Conservation (phyloP, 2,113 vertebrate genomes). For the Epinephelus fuscoguttatus region DNA sequence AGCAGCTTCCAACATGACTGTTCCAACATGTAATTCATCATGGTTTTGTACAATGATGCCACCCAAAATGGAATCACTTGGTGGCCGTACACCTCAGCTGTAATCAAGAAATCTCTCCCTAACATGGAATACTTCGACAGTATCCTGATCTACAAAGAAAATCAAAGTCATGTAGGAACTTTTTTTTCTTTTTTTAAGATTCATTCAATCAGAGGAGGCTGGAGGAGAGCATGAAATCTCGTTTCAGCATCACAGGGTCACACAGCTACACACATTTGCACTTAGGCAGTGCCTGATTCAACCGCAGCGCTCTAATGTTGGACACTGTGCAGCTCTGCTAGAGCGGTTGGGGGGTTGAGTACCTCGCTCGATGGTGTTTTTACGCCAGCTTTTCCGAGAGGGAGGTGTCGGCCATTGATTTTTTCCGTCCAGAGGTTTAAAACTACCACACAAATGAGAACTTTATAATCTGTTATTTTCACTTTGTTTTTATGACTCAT, state of each 20-base stretch:
- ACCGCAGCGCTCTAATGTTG: slow-evolving; percentile 17
- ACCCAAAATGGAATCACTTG: neutral
- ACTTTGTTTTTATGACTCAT: slow-evolving; percentile 19
- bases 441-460: slow-evolving; percentile 11
- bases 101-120: neutral
- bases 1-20: neutral
- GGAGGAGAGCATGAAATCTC: slow-evolving; percentile 34
- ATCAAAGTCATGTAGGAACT: slow-evolving; percentile 14
- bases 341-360: neutral
- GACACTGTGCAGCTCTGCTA: neutral
- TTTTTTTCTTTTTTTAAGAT: neutral
- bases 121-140: slow-evolving; percentile 21
- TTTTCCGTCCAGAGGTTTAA: neutral
- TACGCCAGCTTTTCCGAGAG: neutral
- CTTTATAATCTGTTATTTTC: slow-evolving; percentile 7
- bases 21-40: neutral
- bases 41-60: neutral
- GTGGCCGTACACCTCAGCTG: no score
- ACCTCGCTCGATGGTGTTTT: slow-evolving; percentile 15
- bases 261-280: slow-evolving; percentile 64
- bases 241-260: slow-evolving; percentile 49
- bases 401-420: slow-evolving; percentile 23
- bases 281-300: slow-evolving; percentile 55
- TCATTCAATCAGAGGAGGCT: slow-evolving; percentile 45
- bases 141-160: slow-evolving; percentile 34